A percentile compares a stretch with the other conserved stretches of the same genome.
phyloP scores from a whole-genome alignment of 2,797 vertebrate genomes.

The Podarcis lilfordi region DNA sequence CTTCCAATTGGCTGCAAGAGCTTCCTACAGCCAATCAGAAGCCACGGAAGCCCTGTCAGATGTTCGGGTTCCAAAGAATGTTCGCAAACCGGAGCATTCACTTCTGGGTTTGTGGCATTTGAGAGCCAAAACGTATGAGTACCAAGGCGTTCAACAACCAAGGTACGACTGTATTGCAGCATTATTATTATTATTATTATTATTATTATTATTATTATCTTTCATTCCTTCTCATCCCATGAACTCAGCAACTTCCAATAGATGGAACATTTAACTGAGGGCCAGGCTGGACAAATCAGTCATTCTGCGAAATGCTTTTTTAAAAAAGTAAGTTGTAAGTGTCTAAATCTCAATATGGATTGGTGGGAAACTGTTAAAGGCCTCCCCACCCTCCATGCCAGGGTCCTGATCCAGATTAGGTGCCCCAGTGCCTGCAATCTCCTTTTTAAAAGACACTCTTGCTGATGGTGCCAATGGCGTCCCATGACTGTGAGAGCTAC shows the following conservation, averaged over 20 bases:
- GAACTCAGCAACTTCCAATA: background rate
- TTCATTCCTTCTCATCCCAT: slow-evolving; percentile 21
- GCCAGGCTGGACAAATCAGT: background rate
- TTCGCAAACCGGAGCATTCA: too few species aligned
- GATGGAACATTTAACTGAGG: background rate
- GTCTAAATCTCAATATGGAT: background rate
- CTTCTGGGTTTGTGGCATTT: too few species aligned
- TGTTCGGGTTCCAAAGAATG: too few species aligned
- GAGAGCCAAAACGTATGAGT: too few species aligned
- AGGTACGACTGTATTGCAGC: too few species aligned
- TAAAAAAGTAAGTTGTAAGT: background rate
- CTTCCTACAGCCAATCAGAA: too few species aligned
- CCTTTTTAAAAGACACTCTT: background rate
- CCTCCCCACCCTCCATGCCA: background rate
- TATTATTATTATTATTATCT: background rate
- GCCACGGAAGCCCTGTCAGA: too few species aligned
- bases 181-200: too few species aligned
- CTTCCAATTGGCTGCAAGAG: too few species aligned
- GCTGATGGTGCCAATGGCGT: background rate
- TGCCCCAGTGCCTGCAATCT: background rate
- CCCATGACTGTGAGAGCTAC: background rate
- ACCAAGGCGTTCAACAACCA: too few species aligned
- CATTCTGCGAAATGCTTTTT: background rate
- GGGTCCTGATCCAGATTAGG: background rate
- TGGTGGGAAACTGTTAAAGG: background rate